Evolutionary conservation across 2,797 vertebrate species (phyloP), one percentile per base, ranked within the genome.

Genomic region (Rhadinocentrus ornatus): DNA sequence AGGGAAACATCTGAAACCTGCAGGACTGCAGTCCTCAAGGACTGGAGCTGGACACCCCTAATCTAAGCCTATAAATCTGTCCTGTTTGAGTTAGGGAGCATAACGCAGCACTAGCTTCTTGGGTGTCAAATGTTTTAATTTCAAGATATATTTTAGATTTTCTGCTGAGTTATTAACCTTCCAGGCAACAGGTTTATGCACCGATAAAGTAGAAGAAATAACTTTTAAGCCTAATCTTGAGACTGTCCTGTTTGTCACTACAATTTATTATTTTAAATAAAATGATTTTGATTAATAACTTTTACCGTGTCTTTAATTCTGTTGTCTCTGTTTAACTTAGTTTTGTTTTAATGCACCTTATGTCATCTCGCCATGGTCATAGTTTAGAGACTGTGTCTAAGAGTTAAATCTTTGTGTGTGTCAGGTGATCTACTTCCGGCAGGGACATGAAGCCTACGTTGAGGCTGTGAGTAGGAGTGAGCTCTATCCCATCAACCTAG

Each of bases 361-460:
- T 39, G 37, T 39, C 37, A 13, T 39, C 37, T 46, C 16, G 20
- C 15, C 48, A 18, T 27, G 24, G n/a, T n/a, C 35, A 31, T 7
- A 5, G 10, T 61, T 7, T 15, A 46, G 12, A 26, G 2, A 4
- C 6, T 39, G 16, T 29, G 11, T 9, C 41, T 26, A 3, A 16
- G 1, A 16, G 0, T 10, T 26, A 5, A 46, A 31, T 13, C 1
- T 48, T 66, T 60, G 15, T 65, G 31, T 72, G 27, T 46, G 15
- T 73, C 89, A 99, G 98, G 96, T 99, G 48, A 97, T 99, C 66
- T 99, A 99, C 93, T 99, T 99, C 80, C 94, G 97, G 12, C 98
- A 99, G 91, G 98, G 98, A 57, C 97, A 99, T 0, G 97, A 99
- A 88, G 97, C 98, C 59, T 99, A 99, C 10, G 93, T 98, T 62